phyloP scores from a whole-genome alignment of 2,113 vertebrate species.

The Melospiza georgiana region DNA sequence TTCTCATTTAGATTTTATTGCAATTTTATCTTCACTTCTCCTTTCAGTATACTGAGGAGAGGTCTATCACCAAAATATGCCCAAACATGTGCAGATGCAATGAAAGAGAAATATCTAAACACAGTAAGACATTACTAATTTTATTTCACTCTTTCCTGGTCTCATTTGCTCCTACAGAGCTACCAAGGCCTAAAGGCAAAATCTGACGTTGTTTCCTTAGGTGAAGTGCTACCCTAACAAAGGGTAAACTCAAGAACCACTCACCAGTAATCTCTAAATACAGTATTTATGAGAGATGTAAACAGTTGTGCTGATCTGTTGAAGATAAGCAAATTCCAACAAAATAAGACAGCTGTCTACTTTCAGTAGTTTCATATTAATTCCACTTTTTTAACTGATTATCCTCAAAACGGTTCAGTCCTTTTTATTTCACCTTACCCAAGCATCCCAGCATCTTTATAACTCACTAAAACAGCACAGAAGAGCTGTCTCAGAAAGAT shows the following conservation, averaged over 20 bases:
- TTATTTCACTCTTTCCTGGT: not conserved
- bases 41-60: not conserved
- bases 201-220: not conserved
- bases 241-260: not conserved
- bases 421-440: not conserved
- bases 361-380: not conserved
- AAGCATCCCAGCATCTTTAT: not conserved
- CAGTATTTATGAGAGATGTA: not conserved
- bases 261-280: not conserved
- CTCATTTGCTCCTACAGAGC: not conserved
- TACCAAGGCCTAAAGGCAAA: not conserved
- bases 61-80: not conserved
- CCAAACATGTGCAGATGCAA: not conserved
- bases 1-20: not conserved
- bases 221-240: not conserved
- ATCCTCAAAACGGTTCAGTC: not conserved
- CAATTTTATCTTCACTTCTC: not conserved
- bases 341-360: not conserved
- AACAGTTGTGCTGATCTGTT: not conserved
- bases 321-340: not conserved
- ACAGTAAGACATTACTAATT: not conserved
- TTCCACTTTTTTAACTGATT: not conserved
- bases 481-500: not conserved
- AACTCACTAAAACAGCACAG: not conserved
- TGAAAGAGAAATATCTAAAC: not conserved